Evolutionary conservation across 1,140 invertebrate genomes (phyloP), one percentile per base, ranked within the genome.

Genomic region (Drosophila sp.): DNA sequence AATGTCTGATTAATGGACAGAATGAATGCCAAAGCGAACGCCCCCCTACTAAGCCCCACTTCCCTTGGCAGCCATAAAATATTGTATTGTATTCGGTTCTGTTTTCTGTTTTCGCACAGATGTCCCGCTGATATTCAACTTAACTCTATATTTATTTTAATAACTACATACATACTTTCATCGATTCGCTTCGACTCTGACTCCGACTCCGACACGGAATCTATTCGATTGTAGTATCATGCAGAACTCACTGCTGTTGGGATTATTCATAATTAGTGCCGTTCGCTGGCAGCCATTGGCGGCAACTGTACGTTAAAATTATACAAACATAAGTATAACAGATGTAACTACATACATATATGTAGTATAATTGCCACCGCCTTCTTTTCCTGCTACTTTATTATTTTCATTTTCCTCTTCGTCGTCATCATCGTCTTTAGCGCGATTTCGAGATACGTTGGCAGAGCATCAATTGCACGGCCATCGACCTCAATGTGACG

Each of bases 381-480:
- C 62, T 41, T 35, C 8, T 17, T 41, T 47, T 44, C 23, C n/a
- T 47, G 32, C 38, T 38, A 11, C 35, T 38, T 38, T 38, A 38
- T 17, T 44, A 17, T 44, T 44, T 1, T 38, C 35, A 7, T 38
- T 38, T 38, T 8, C 35, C n/a, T 44, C n/a, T 44, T 23, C 40
- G 40, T 41, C 41, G 40, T 44, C 32, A 5, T 33, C 32, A 33
- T 33, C 40, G 41, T 23, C 41, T 44, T 50, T 50, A 81, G 79
- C 78, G 79, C 50, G 60, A 72, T 27, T 81, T 80, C 56, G 72
- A 81, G 58, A 80, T 81, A 65, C 72, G 79, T 55, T 81, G 79
- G 69, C 62, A 56, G 33, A 50, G 57, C 40, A 61, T 74, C 55
- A 81, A 81, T 70, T 81, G 79, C 11, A 76, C 77, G 68, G 54